Percentiles rank a stretch among this genome's conserved stretches.
phyloP scores from a whole-genome alignment of 2,113 vertebrate genomes.

The Acanthisitta chloris region DNA sequence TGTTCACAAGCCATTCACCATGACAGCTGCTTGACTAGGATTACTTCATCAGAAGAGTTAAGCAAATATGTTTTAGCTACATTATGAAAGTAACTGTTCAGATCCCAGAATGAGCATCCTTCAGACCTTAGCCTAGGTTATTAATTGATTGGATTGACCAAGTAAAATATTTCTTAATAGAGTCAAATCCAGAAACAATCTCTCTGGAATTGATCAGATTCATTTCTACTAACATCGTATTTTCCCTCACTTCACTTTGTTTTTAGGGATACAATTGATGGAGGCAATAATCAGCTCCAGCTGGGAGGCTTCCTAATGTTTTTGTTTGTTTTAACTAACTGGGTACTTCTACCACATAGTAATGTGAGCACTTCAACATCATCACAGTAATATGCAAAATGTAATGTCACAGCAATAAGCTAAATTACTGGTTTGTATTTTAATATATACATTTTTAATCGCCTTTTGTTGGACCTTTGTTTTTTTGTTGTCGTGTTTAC shows the following conservation, averaged over 20 bases:
- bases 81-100: not conserved
- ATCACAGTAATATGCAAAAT: not conserved
- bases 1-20: not conserved
- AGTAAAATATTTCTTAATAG: not conserved
- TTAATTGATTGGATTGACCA: not conserved
- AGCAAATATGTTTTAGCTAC: not conserved
- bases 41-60: not conserved
- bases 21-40: not conserved
- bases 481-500: not conserved
- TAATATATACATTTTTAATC: not conserved
- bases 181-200: not conserved
- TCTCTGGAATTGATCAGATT: not conserved
- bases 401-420: not conserved
- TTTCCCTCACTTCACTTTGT: not conserved
- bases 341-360: not conserved
- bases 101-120: not conserved
- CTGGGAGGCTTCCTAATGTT: not conserved
- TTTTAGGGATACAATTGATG: not conserved
- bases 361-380: not conserved
- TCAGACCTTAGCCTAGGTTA: not conserved
- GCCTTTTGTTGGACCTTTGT: not conserved
- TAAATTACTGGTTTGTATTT: constrained; percentile 30
- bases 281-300: not conserved
- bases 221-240: not conserved
- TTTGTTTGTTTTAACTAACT: not conserved